phyloP scores from a whole-genome alignment of 2,113 vertebrate genomes.

The Micronycteris hirsuta region DNA sequence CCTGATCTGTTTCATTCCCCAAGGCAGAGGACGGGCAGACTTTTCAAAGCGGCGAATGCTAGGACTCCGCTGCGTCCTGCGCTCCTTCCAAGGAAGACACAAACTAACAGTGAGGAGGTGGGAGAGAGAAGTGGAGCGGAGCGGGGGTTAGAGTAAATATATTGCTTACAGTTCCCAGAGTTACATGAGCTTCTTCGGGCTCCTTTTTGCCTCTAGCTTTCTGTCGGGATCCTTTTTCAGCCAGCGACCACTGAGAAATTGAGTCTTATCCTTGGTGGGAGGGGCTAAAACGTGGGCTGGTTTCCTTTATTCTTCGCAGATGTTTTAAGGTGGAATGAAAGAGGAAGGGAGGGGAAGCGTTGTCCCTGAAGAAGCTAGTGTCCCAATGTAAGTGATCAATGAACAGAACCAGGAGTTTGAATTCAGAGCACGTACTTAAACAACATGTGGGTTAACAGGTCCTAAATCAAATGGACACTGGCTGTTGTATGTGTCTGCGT shows the following conservation, averaged over 20 bases:
- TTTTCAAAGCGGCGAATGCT: background rate
- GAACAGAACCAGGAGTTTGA: background rate
- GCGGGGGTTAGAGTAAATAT: background rate
- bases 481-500: background rate
- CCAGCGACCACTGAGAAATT: background rate
- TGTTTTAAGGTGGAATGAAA: slow-evolving; percentile 72
- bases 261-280: slow-evolving; percentile 19
- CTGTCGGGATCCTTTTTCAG: background rate
- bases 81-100: background rate
- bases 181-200: slow-evolving; percentile 38
- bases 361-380: background rate
- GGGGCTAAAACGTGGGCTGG: slow-evolving; percentile 58
- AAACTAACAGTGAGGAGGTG: background rate
- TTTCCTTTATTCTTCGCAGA: background rate
- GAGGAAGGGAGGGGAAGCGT: background rate
- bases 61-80: background rate
- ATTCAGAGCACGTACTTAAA: background rate
- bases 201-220: slow-evolving; percentile 27
- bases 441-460: background rate
- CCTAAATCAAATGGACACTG: background rate
- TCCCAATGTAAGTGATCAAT: background rate
- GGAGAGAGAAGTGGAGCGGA: background rate
- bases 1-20: background rate
- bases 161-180: slow-evolving; percentile 66
- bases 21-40: background rate